phyloP scores from a whole-genome alignment of 2,888 invertebrate genomes.

The Galerucella nymphaeae region DNA sequence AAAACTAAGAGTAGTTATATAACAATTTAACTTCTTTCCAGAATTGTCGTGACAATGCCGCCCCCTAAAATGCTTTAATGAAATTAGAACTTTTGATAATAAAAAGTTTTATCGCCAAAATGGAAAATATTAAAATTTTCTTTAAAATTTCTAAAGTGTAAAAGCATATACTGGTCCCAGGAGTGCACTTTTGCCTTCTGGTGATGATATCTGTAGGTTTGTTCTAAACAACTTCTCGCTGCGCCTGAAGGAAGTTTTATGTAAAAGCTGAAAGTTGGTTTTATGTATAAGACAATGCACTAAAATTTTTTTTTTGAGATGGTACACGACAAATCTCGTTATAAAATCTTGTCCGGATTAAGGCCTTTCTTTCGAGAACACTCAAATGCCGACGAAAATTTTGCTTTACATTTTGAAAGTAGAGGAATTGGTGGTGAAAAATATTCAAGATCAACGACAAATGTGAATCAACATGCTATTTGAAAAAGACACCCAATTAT shows the following conservation, averaged over 20 bases:
- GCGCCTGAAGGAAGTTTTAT: slow-evolving; percentile 20
- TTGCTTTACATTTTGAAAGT: too few species aligned
- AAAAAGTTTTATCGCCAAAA: slow-evolving; percentile 44
- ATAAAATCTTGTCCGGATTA: background rate
- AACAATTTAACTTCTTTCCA: slow-evolving; percentile 23
- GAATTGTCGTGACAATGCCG: slow-evolving; percentile 18
- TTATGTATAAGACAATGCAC: slow-evolving; percentile 14
- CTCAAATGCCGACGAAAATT: background rate
- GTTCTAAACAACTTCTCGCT: slow-evolving; percentile 16
- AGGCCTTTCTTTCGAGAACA: background rate
- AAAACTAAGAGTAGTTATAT: slow-evolving; percentile 21
- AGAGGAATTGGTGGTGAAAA: background rate
- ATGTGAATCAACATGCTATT: too few species aligned
- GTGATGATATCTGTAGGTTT: slow-evolving; percentile 41
- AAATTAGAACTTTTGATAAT: slow-evolving; percentile 44
- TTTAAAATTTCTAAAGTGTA: slow-evolving; percentile 31
- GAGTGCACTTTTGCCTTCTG: slow-evolving; percentile 42
- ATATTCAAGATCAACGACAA: background rate
- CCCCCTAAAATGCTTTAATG: slow-evolving; percentile 27
- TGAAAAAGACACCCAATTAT: too few species aligned
- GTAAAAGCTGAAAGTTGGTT: slow-evolving; percentile 26
- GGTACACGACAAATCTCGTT: slow-evolving; percentile 5
- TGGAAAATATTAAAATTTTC: slow-evolving; percentile 41
- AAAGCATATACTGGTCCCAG: slow-evolving; percentile 38
- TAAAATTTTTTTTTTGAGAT: slow-evolving; percentile 12